Evolutionary conservation across 2,888 invertebrate species (phyloP), one percentile per base, ranked within the genome.

Genomic region (Bellardia bayeri): DNA sequence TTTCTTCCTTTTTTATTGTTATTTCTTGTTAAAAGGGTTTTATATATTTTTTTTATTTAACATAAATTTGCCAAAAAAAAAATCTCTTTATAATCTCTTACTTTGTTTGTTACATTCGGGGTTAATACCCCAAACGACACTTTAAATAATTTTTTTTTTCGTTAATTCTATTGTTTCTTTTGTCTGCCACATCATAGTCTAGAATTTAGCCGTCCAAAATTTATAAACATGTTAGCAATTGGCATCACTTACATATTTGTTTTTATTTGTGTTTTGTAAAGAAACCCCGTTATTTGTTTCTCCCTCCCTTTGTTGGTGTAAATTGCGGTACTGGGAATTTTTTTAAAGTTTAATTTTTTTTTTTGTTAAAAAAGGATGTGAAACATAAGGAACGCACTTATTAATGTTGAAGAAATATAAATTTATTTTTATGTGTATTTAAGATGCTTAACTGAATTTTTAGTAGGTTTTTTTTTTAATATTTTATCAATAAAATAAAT

Each of bases 51-150:
- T 16, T 72, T 42, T 54, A 11, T 51, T 33, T 37, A 45, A 72
- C 30, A 79, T 58, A 49, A 33, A 6, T 37, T 37, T 33, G 2
- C 11, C 23, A 23, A 51, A 4, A 6, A 58, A 54, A 56, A 75
- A 74, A 80, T 61, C 51, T 56, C 63, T 79, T 81, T 81, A 30
- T 75, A 81, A 84, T 81, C 85, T 85, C 23, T 74, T 79, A 33
- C 23, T 61, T 75, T 58, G 23, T 75, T 37, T 37, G 37, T 37
- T 37, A 68, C 33, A 23, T 63, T 69, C 68, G 23, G 71, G 83
- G 74, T 79, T 79, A 81, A 87, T 87, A 82, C 87, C 87, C 87
- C 54, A 87, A 87, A 87, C 79, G 87, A 85, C 69, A 85, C 87
- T 87, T 87, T 51, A 79, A 56, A 85, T 69, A 56, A 54, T 79